These are phyloP conservation scores for Columba janthina DNA, from an alignment of 2,113 vertebrate species.

Conservation along the genomic window DNA sequence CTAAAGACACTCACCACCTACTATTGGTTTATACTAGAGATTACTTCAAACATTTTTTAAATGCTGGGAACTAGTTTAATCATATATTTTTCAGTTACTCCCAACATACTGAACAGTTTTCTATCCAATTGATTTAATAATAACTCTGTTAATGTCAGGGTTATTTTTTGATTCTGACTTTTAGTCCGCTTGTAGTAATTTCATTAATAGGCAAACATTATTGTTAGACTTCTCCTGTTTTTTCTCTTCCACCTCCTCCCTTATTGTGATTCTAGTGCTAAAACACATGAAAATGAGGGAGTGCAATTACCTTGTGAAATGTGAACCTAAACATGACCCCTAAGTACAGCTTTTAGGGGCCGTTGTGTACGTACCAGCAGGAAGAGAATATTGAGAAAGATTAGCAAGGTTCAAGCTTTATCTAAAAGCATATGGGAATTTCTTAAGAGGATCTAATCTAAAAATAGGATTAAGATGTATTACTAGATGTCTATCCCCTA, in stretches of 20 bases:
- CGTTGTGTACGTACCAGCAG: neutral
- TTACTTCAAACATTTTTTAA: slow-evolving; percentile 41
- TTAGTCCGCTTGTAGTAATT: slow-evolving; percentile 31
- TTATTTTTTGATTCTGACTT: slow-evolving; percentile 39
- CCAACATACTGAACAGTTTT: neutral
- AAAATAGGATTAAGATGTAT: slow-evolving; percentile 74
- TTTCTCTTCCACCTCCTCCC: neutral
- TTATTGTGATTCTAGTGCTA: slow-evolving; percentile 6
- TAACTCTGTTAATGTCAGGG: slow-evolving; percentile 22
- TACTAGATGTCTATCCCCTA: slow-evolving; percentile 75
- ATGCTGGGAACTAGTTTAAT: slow-evolving; percentile 49
- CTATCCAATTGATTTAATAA: slow-evolving; percentile 3
- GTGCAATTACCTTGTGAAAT: slow-evolving; percentile 47
- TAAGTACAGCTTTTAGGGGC: slow-evolving; percentile 29
- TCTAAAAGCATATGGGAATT: slow-evolving; percentile 63
- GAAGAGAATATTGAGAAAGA: slow-evolving; percentile 56
- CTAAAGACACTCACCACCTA: slow-evolving; percentile 33
- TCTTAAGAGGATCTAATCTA: slow-evolving; percentile 70
- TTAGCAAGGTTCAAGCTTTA: slow-evolving; percentile 54
- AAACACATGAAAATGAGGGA: slow-evolving; percentile 50
- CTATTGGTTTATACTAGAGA: slow-evolving; percentile 23
- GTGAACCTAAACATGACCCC: slow-evolving; percentile 31
- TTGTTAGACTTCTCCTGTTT: neutral
- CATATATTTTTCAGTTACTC: slow-evolving; percentile 21
- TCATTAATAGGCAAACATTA: slow-evolving; percentile 27